Evolutionary conservation across 2,113 vertebrate genomes (phyloP), one percentile per base, ranked within the genome.

Genomic region (Probosciger aterrimus): DNA sequence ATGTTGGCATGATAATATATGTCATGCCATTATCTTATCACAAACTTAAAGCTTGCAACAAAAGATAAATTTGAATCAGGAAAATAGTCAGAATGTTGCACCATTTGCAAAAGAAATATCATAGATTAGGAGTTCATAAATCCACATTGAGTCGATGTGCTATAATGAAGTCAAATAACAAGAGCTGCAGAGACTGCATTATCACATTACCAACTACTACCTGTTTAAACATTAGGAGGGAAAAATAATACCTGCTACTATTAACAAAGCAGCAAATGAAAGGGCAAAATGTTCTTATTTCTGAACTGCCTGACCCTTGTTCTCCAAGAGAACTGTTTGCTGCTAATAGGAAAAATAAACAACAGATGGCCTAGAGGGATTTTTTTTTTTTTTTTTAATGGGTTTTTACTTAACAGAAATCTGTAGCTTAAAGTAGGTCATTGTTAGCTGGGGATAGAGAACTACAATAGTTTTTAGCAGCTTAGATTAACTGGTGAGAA

Each of bases 321-420:
- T 92, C 86, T 96, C 60, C 46, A 95, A 83, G 64, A 86, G 96
- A 96, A 71, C 82, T 91, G 88, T 93, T 96, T 94, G 82, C 69
- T 86, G 86, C 69, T 96, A 96, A 97, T 79, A 93, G 57, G 52
- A 95, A 96, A 97, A 94, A 96, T 91, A 96, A 97, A 96, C 92
- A 97, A 95, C 96, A 96, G 95, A 96, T 96, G 92, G 95, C 88
- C 73, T 33, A 7, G 22, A 83, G 95, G 80, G 47, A 90, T 91
- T 88, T 91, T 83, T 50, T 62, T 68, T 67, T 57, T 92, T 63
- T 24, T 24, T 84, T 95, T 86, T 87, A 91, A 92, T 90, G 73
- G 59, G 18, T 90, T 96, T 95, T 93, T 88, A 46, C 73, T 86
- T 79, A 93, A 78, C 76, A 79, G 31, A 92, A 94, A 84, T 92